Evolutionary conservation across 2,113 vertebrate species (phyloP), one percentile per base, ranked within the genome.

Genomic region (Myrmecophaga tridactyla): DNA sequence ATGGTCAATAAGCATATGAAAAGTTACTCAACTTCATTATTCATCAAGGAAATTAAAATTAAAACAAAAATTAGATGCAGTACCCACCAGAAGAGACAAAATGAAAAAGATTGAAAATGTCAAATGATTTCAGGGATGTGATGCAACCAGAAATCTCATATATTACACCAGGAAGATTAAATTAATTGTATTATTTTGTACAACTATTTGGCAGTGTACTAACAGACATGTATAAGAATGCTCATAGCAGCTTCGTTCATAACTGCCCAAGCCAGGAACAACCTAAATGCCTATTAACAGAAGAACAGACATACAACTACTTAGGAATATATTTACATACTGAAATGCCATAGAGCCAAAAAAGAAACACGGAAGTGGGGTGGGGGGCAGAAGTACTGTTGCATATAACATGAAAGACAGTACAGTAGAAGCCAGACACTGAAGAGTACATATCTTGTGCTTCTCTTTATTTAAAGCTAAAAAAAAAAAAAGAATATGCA

Each of bases 21-120:
- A 93, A 89, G 62, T 86, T 75, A 20, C 13, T 15, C 34, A 51
- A 84, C 36, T 73, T 89, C 12, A 89, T 95, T 93, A 75, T 78
- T 94, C 56, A 77, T 43, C 41, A 83, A 89, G 12, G 6, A 94
- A 78, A 83, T 86, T 94, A 77, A 94, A 90, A 89, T 41, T 90
- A 78, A 92, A 84, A 67, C 13, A 0, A 84, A 84, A 86, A 84
- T 62, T 20, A 78, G 31, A 53, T 56, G 63, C 39, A 78, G 78
- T 2, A 76, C 34, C 3, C 6, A 75, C 29, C 1, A 36, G 7
- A 73, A 85, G n/a, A 2, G 6, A 12, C 6, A 78, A 91, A 93
- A 81, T 65, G 41, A 76, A 94, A 84, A 58, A 89, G 21, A 23
- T 43, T 86, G 15, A 80, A 78, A 88, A 43, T 94, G 92, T 63